A percentile compares a stretch with the other conserved stretches of the same genome.
Conservation (phyloP, 2,113 vertebrate species). For the Peromyscus maniculatus region DNA sequence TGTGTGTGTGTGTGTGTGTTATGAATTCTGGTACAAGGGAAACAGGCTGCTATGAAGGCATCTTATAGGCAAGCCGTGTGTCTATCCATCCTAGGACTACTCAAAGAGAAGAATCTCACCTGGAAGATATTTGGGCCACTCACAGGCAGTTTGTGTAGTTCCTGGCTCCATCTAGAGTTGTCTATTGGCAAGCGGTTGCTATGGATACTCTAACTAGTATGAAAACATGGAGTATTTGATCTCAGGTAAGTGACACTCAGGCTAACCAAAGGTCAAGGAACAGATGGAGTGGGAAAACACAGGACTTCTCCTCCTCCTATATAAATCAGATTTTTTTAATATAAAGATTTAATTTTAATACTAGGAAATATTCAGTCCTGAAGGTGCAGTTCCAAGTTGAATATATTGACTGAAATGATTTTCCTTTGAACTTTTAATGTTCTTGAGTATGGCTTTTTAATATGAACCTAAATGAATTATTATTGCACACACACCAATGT, state of each 20-base stretch:
- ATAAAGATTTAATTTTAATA: neutral
- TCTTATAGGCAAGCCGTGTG: neutral
- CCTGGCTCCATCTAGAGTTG: neutral
- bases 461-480: neutral
- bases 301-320: neutral
- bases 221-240: neutral
- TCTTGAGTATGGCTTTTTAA: neutral
- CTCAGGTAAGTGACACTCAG: neutral
- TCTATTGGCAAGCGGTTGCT: neutral
- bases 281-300: slow-evolving; percentile 59
- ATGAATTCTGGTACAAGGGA: neutral
- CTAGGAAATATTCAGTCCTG: neutral
- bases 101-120: neutral
- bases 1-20: neutral
- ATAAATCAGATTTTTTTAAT: neutral
- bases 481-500: neutral
- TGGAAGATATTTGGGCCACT: neutral
- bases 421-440: slow-evolving; percentile 1
- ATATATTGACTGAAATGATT: neutral
- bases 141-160: neutral
- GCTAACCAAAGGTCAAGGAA: slow-evolving; percentile 48
- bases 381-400: neutral
- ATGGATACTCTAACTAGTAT: neutral
- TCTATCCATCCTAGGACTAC: too few relatives aligned
- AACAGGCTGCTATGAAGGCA: neutral